Conservation (phyloP, 1,140 invertebrate species). For the Andricus grossulariae region DNA sequence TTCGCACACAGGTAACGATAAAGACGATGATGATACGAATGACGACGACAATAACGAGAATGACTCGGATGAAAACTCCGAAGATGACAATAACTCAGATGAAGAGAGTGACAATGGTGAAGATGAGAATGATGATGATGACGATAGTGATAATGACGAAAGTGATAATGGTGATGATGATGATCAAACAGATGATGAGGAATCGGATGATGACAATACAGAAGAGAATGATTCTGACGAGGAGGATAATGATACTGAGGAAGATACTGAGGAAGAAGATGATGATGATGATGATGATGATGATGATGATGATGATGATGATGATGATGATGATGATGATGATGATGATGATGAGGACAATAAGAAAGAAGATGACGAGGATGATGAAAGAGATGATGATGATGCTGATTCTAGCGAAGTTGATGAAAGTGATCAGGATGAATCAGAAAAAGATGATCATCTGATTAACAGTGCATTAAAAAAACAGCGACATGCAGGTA, state of each 20-base stretch:
- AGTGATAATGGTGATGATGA: slow-evolving; percentile 73
- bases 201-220: slow-evolving; percentile 73
- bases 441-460: slow-evolving; percentile 47
- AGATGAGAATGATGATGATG: slow-evolving; percentile 74
- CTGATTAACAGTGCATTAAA: slow-evolving; percentile 60
- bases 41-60: slow-evolving; percentile 74
- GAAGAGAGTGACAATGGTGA: slow-evolving; percentile 73
- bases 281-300: slow-evolving; percentile 55
- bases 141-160: slow-evolving; percentile 53
- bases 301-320: slow-evolving; percentile 47
- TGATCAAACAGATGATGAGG: slow-evolving; percentile 74
- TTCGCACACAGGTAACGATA: slow-evolving; percentile 74
- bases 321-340: slow-evolving; percentile 53
- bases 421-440: slow-evolving; percentile 59
- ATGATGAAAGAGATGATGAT: slow-evolving; percentile 67
- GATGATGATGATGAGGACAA: slow-evolving; percentile 59
- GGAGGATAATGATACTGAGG: slow-evolving; percentile 56
- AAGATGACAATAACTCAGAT: slow-evolving; percentile 71
- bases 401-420: slow-evolving; percentile 62
- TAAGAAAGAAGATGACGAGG: slow-evolving; percentile 62
- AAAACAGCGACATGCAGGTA: slow-evolving; percentile 67
- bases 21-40: slow-evolving; percentile 76
- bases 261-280: slow-evolving; percentile 44
- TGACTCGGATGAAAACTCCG: slow-evolving; percentile 73
- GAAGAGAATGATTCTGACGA: slow-evolving; percentile 59